Evolutionary conservation across 2,888 invertebrate genomes (phyloP).

Genomic region (Falcaria lacertinaria): DNA sequence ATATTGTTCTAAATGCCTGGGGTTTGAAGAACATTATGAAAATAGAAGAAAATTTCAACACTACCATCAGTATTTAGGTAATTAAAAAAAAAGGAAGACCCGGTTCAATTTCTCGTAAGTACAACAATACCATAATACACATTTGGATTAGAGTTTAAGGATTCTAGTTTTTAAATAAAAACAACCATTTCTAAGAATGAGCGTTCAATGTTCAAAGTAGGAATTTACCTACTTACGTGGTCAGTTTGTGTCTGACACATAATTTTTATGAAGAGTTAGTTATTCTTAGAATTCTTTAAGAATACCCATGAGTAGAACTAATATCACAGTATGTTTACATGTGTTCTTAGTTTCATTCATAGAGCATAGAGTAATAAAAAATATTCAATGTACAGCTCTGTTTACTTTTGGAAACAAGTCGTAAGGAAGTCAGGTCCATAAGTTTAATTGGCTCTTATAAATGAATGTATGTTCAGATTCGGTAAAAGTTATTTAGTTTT

Average conservation of each 20-base stretch:
- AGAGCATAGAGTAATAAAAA: conserved; percentile 6
- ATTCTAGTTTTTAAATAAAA: background rate
- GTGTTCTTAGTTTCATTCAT: conserved; percentile 26
- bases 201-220: background rate
- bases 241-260: background rate
- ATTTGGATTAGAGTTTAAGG: no score
- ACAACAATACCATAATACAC: no score
- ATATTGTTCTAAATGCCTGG: no score
- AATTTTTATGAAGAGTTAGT: background rate
- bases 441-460: no score
- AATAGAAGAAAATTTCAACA: no score
- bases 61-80: no score
- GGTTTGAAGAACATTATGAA: no score
- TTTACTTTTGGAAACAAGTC: background rate
- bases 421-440: background rate
- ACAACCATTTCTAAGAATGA: background rate
- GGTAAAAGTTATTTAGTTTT: no score
- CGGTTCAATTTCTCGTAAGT: no score
- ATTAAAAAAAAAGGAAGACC: no score
- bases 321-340: conserved; percentile 14
- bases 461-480: no score
- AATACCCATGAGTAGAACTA: conserved; percentile 11
- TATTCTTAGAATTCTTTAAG: conserved; percentile 22
- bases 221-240: background rate
- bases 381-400: conserved; percentile 11